These are phyloP conservation scores for Eciton burchellii DNA, from an alignment of 1,140 invertebrate genomes.

Conservation along the genomic window DNA sequence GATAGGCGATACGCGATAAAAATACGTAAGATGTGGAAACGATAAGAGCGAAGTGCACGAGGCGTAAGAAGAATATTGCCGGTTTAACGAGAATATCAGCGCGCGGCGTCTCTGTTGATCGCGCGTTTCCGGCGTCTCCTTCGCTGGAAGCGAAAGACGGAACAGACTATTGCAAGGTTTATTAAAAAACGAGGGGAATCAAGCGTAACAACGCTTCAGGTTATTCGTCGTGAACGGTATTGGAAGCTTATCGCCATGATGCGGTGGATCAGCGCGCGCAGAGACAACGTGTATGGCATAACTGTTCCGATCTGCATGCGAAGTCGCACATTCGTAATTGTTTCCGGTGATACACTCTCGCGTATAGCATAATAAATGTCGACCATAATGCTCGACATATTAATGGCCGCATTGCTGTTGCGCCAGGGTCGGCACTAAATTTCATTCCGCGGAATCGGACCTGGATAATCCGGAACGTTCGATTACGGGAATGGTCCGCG, in stretches of 20 bases:
- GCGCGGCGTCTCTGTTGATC: not conserved
- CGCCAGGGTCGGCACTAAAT: constrained; percentile 46
- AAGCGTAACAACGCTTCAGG: constrained; percentile 7
- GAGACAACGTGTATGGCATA: not conserved
- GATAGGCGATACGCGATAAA: constrained; percentile 17
- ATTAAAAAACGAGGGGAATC: not conserved
- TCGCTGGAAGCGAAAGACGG: too few relatives aligned
- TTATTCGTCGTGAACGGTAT: not conserved
- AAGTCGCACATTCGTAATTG: constrained; percentile 49
- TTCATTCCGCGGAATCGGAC: constrained; percentile 31
- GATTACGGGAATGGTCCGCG: constrained; percentile 24
- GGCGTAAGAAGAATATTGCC: not conserved
- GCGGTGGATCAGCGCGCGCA: constrained; percentile 3
- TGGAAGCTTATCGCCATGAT: constrained; percentile 25
- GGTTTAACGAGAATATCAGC: not conserved
- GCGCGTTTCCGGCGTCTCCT: too few relatives aligned
- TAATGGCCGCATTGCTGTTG: constrained; percentile 37
- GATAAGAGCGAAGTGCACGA: not conserved
- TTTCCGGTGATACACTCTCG: constrained; percentile 40
- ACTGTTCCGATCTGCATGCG: not conserved
- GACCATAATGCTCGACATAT: constrained; percentile 45
- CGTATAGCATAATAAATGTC: constrained; percentile 51
- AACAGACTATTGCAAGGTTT: not conserved
- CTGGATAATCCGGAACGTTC: constrained; percentile 50
- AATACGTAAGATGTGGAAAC: constrained; percentile 14